Evolutionary conservation across 2,888 invertebrate genomes (phyloP), one percentile per base, ranked within the genome.

Genomic region (Cremastinae sp.): DNA sequence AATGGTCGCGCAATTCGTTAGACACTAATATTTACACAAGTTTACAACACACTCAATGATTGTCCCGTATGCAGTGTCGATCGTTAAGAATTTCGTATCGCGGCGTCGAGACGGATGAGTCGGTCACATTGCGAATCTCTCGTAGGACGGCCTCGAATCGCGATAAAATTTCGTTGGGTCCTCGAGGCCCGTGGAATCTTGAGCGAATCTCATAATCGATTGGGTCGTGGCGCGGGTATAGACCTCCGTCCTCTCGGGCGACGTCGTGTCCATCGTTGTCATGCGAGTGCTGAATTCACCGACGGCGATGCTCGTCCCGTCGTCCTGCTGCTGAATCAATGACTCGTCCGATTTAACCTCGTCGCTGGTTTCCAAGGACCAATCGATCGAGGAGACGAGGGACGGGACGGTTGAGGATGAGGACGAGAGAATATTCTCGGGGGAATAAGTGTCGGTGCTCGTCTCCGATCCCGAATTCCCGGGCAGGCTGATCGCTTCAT

Each of bases 231-330:
- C 90, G 89, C 91, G 90, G 51, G 90, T 90, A 89, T 90, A 91
- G 82, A 89, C 91, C 90, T 91, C 91, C 90, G 90, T 91, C 90
- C 91, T 91, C 90, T 91, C 91, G 90, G 91, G 91, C 85, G 91
- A 90, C 87, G 91, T 91, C 90, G 92, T 92, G 91, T 92, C 92
- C 91, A 91, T 91, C 78, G 90, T 90, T 37, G 78, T 79, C 79
- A 80, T 79, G 62, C 70, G 35, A 41, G 78, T 78, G 65, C 80
- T 79, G 90, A 90, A 89, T 88, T 90, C 82, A 89, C 71, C 90
- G 82, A 87, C 85, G 69, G 88, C 86, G 12, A 16, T 20, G 41
- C 90, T 90, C 70, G 90, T 88, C 47, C 87, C 84, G 51, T 90
- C 90, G 79, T 90, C 84, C 55, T 87, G 88, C 64, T 59, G 53